A percentile compares a stretch with the other conserved stretches of the same genome.
Conservation (phyloP, 1,140 invertebrate species). For the Philopotamus ludificatus region DNA sequence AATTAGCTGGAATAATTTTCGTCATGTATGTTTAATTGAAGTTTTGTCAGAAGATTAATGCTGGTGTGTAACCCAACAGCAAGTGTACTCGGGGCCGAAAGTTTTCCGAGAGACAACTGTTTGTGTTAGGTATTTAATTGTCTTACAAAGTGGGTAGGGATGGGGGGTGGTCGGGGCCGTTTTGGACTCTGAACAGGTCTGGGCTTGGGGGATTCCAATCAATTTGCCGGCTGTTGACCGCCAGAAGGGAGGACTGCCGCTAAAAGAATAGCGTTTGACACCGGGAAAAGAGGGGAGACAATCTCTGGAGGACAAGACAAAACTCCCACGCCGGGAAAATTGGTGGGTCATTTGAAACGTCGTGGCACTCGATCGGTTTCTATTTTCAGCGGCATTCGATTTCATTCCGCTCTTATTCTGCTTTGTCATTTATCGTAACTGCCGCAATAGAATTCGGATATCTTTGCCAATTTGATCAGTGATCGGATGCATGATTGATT, state of each 20-base stretch:
- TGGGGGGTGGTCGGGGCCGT: neutral
- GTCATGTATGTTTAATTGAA: slow-evolving; percentile 18
- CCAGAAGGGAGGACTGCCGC: neutral
- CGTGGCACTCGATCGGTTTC: slow-evolving; percentile 19
- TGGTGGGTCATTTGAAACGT: slow-evolving; percentile 10
- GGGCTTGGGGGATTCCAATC: slow-evolving; percentile 3
- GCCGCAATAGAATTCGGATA: neutral
- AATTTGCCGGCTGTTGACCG: slow-evolving; percentile 23
- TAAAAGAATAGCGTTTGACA: neutral
- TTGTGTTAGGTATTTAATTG: slow-evolving; percentile 19
- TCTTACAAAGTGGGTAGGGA: neutral
- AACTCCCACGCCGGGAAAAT: slow-evolving; percentile 11
- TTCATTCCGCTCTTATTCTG: neutral
- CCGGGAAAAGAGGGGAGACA: neutral
- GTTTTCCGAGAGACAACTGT: slow-evolving; percentile 21
- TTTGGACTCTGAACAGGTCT: neutral
- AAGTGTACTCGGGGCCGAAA: slow-evolving; percentile 1
- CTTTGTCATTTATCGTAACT: neutral
- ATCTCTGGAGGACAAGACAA: neutral
- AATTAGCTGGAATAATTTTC: neutral
- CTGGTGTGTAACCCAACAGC: slow-evolving; percentile 7
- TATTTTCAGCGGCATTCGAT: slow-evolving; percentile 7
- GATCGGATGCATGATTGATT: neutral
- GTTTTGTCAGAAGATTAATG: slow-evolving; percentile 22
- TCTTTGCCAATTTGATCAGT: neutral